phyloP scores from a whole-genome alignment of 2,888 invertebrate genomes.

The Archips crataeganus region DNA sequence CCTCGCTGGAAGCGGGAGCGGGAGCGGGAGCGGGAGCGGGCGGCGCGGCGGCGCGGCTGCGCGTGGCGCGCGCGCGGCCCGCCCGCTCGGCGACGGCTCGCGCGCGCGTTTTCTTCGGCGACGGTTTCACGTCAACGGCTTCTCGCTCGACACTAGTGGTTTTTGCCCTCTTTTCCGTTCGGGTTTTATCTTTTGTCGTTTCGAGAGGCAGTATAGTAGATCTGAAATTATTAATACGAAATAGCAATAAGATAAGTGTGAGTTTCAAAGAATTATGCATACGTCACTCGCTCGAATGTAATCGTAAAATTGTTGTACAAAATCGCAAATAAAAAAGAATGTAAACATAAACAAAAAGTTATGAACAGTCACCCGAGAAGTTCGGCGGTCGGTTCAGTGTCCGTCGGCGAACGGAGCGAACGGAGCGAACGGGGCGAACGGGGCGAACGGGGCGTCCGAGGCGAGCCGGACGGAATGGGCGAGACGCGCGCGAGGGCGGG shows the following conservation, averaged over 20 bases:
- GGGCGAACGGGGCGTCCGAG: constrained; percentile 23
- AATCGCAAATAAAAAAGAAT: too few species aligned
- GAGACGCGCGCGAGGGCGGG: constrained; percentile 63
- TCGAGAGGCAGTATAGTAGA: constrained; percentile 18
- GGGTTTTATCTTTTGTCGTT: constrained; percentile 22
- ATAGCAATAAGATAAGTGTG: background rate
- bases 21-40: too few species aligned
- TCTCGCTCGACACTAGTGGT: background rate
- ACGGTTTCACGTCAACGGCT: constrained; percentile 23
- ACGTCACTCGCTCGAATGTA: too few species aligned
- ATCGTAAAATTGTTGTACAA: too few species aligned
- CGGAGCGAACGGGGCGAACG: constrained; percentile 64
- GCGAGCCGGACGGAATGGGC: constrained; percentile 57
- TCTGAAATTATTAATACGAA: constrained; percentile 36
- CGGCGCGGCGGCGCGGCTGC: too few species aligned
- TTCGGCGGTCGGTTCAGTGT: too few species aligned
- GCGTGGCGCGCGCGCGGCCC: constrained; percentile 2
- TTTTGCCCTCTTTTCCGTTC: constrained; percentile 18
- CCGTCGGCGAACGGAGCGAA: background rate
- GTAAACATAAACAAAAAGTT: too few species aligned
- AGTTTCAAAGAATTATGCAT: too few species aligned
- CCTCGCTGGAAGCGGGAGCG: too few species aligned
- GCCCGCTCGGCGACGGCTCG: background rate
- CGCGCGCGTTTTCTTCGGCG: constrained; percentile 49
- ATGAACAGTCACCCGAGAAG: too few species aligned